These are phyloP conservation scores for Zaprionus kolodkinae DNA, from an alignment of 1,140 invertebrate genomes.

Conservation along the genomic window DNA sequence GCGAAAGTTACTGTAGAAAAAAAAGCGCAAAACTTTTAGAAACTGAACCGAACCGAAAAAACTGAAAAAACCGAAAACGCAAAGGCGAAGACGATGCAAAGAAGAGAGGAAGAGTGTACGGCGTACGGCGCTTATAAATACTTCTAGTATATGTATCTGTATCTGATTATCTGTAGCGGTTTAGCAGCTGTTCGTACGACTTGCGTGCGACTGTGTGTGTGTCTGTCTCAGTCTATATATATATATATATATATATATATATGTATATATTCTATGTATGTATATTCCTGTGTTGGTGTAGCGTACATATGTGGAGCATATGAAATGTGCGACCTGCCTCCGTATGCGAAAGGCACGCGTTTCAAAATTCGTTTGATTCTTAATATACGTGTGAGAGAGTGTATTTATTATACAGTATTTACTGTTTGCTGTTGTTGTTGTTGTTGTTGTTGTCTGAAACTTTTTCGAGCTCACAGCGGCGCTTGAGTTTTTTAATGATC, in stretches of 20 bases:
- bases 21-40: constrained; percentile 42
- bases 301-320: constrained; percentile 55
- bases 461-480: constrained; percentile 31
- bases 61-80: not conserved
- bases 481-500: constrained; percentile 50
- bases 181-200: constrained; percentile 50
- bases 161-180: constrained; percentile 76
- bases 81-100: not conserved
- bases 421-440: constrained; percentile 8
- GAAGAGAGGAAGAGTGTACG: not conserved
- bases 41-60: constrained; percentile 41
- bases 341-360: not conserved
- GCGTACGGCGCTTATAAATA: constrained; percentile 64
- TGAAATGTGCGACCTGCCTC: constrained; percentile 53
- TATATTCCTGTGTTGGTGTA: constrained; percentile 21
- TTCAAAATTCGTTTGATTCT: constrained; percentile 44
- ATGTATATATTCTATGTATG: constrained; percentile 20
- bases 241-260: constrained; percentile 49
- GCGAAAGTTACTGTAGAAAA: constrained; percentile 56
- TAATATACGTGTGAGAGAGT: constrained; percentile 5
- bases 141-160: constrained; percentile 77
- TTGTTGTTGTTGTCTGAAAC: constrained; percentile 23
- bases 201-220: constrained; percentile 2
- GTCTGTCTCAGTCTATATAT: constrained; percentile 40
- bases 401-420: not conserved